Percentiles rank a stretch among this genome's conserved stretches.
Conservation (phyloP, 2,888 invertebrate species). For the Podotricha telesiphe region DNA sequence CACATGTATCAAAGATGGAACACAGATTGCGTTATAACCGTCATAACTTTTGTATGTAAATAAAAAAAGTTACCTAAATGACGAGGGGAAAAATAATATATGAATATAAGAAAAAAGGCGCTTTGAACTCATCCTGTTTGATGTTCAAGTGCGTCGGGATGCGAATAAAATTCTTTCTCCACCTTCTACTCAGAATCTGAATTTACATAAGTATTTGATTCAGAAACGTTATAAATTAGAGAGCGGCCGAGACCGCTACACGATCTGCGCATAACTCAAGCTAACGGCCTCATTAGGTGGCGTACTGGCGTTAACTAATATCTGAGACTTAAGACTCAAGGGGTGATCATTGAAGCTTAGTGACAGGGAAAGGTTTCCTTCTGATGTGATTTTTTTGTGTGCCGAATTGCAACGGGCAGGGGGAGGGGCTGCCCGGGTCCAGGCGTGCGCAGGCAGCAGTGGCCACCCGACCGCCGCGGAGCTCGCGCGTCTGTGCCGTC, state of each 20-base stretch:
- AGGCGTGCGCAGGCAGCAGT: slow-evolving; percentile 81
- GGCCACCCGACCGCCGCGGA: slow-evolving; percentile 58
- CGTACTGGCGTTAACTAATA: slow-evolving; percentile 70
- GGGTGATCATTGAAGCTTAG: slow-evolving; percentile 71
- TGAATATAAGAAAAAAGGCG: slow-evolving; percentile 64
- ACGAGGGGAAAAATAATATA: slow-evolving; percentile 60
- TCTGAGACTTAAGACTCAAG: slow-evolving; percentile 65
- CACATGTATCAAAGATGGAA: background rate
- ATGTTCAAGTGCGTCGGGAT: slow-evolving; percentile 62
- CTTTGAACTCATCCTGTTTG: slow-evolving; percentile 67
- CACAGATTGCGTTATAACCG: slow-evolving; percentile 44
- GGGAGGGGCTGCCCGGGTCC: slow-evolving; percentile 70
- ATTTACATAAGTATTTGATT: slow-evolving; percentile 66
- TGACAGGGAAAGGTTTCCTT: slow-evolving; percentile 76
- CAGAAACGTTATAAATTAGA: slow-evolving; percentile 63
- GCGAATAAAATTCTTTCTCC: slow-evolving; percentile 56
- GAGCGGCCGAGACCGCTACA: slow-evolving; percentile 52
- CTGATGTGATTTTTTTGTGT: slow-evolving; percentile 68
- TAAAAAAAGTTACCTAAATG: slow-evolving; percentile 60
- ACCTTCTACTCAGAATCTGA: slow-evolving; percentile 54
- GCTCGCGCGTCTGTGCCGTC: slow-evolving; percentile 54
- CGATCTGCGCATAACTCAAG: slow-evolving; percentile 61
- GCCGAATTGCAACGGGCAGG: slow-evolving; percentile 66
- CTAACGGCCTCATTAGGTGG: slow-evolving; percentile 65
- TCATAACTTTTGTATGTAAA: slow-evolving; percentile 52